phyloP scores from a whole-genome alignment of 1,140 invertebrate genomes.

The Drosophila ambigua region DNA sequence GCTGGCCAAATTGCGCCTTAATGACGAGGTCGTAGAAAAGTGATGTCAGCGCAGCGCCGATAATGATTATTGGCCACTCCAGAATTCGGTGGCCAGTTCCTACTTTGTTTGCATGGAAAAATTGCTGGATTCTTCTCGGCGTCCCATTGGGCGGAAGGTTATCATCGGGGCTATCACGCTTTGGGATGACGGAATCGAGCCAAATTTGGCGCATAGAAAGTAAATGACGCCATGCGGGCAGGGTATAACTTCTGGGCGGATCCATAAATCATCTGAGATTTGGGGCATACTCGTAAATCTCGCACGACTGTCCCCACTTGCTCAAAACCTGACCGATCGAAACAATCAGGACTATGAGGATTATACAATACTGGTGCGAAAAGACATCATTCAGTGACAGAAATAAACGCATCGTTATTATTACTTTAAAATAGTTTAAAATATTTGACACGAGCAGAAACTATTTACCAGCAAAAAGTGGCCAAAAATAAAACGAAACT shows the following conservation, averaged over 20 bases:
- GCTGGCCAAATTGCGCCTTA: constrained; percentile 67
- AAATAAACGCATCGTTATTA: too few species aligned
- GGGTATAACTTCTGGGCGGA: constrained; percentile 16
- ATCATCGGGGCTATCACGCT: background rate
- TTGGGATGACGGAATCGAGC: constrained; percentile 22
- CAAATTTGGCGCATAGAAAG: constrained; percentile 20
- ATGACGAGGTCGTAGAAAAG: constrained; percentile 62
- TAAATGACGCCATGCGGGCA: constrained; percentile 27
- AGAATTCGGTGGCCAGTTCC: background rate
- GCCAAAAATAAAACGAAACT: constrained; percentile 1
- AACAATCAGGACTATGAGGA: constrained; percentile 27
- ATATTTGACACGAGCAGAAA: too few species aligned
- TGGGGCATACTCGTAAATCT: background rate
- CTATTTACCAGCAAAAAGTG: too few species aligned
- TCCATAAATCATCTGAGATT: constrained; percentile 41
- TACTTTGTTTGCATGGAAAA: constrained; percentile 15
- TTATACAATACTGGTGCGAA: background rate
- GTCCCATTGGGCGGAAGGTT: background rate
- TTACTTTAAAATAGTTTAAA: too few species aligned
- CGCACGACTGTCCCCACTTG: background rate
- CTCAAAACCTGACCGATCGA: too few species aligned
- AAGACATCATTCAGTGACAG: background rate
- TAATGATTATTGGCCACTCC: constrained; percentile 32
- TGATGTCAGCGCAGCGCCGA: constrained; percentile 66
- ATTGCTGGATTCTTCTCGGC: constrained; percentile 20